phyloP scores from a whole-genome alignment of 1,140 invertebrate genomes.

The Archivesica marissinica region DNA sequence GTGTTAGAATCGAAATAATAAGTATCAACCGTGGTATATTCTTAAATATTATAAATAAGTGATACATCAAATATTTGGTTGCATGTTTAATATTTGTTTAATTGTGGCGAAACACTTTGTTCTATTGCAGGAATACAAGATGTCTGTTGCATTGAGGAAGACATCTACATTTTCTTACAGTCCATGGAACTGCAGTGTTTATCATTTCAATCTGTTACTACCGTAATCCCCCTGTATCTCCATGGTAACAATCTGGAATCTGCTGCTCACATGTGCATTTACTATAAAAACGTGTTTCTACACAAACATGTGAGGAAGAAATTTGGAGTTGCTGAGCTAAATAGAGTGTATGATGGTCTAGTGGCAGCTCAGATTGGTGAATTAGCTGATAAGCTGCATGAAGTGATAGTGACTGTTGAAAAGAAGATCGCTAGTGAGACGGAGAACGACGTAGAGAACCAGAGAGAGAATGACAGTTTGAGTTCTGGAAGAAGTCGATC shows the following conservation, averaged over 20 bases:
- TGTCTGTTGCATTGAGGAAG: conserved; percentile 27
- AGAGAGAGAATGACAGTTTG: not conserved
- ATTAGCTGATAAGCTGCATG: conserved; percentile 26
- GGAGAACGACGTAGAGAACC: not conserved
- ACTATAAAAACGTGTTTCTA: conserved; percentile 6
- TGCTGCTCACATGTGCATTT: conserved; percentile 17
- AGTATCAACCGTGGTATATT: no score
- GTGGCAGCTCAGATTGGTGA: not conserved
- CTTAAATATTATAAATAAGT: no score
- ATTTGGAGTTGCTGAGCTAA: not conserved
- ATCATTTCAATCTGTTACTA: conserved; percentile 16
- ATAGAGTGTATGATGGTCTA: conserved; percentile 23
- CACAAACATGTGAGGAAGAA: conserved; percentile 40
- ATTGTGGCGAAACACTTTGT: no score
- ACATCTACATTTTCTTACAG: conserved; percentile 49
- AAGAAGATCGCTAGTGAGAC: conserved; percentile 19
- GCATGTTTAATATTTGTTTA: no score
- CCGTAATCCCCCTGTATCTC: conserved; percentile 17
- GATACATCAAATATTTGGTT: no score
- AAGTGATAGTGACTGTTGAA: conserved; percentile 16
- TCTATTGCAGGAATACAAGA: conserved; percentile 54
- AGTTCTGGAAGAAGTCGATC: not conserved
- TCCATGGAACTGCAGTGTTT: conserved; percentile 48
- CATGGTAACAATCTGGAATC: not conserved
- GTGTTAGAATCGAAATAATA: no score